Percentiles rank a stretch among this genome's conserved stretches.
phyloP scores from a whole-genome alignment of 2,888 invertebrate genomes.

The Dorcus parallelipipedus region DNA sequence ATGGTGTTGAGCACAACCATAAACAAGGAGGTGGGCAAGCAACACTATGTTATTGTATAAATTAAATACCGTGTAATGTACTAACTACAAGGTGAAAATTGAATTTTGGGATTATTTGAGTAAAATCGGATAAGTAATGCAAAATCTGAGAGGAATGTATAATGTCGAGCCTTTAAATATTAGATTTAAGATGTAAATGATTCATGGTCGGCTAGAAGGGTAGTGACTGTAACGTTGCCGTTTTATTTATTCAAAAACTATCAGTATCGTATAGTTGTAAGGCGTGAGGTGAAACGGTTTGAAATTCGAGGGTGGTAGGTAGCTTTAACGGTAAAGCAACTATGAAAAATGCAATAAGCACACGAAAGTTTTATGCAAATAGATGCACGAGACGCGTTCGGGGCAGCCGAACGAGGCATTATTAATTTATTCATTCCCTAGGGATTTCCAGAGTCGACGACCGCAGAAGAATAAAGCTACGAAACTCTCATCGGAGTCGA shows the following conservation, averaged over 20 bases:
- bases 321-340: slow-evolving; percentile 16
- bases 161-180: no score
- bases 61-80: no score
- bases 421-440: slow-evolving; percentile 43
- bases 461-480: slow-evolving; percentile 37
- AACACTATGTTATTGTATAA: no score
- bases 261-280: slow-evolving; percentile 7
- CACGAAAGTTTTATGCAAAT: slow-evolving; percentile 39
- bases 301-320: neutral
- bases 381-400: slow-evolving; percentile 36
- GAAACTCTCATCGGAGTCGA: slow-evolving; percentile 23
- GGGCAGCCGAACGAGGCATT: slow-evolving; percentile 36
- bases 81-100: no score
- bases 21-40: no score
- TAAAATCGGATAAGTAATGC: no score
- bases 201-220: slow-evolving; percentile 19
- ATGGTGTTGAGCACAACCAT: no score
- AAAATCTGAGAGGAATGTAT: no score
- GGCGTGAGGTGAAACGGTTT: slow-evolving; percentile 16
- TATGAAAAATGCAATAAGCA: slow-evolving; percentile 34
- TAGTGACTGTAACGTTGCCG: slow-evolving; percentile 17
- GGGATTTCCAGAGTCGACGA: slow-evolving; percentile 33
- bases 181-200: slow-evolving; percentile 17
- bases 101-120: no score
- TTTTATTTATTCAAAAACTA: slow-evolving; percentile 27